These are phyloP conservation scores for Acleris emargana DNA, from an alignment of 2,888 invertebrate species.

Conservation along the genomic window DNA sequence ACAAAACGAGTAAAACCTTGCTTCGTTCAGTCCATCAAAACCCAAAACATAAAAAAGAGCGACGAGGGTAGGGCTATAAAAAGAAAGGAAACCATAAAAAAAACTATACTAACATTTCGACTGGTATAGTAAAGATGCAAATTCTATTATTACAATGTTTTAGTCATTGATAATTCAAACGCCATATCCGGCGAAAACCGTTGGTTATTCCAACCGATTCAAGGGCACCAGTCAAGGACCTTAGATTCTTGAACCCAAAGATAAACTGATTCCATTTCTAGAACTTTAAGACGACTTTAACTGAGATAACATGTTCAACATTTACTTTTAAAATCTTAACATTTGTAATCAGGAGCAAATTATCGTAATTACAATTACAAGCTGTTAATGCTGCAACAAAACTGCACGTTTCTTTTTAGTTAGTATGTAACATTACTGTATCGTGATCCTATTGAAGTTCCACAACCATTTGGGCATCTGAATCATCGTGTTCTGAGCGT, in stretches of 20 bases:
- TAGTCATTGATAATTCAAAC: constrained; percentile 26
- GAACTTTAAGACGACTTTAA: constrained; percentile 20
- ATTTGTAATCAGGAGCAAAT: no score
- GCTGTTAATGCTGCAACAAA: constrained; percentile 1
- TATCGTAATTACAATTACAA: background rate
- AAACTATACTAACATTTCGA: no score
- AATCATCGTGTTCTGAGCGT: constrained; percentile 8
- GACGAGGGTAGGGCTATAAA: no score
- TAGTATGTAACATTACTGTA: background rate
- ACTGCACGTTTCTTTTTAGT: background rate
- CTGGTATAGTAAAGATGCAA: no score
- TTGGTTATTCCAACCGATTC: constrained; percentile 68
- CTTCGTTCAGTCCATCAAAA: no score
- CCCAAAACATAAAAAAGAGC: no score
- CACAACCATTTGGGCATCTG: background rate
- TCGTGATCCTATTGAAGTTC: background rate
- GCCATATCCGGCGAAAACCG: constrained; percentile 47
- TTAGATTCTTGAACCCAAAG: constrained; percentile 74
- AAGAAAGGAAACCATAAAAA: no score
- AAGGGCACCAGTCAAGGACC: constrained; percentile 75
- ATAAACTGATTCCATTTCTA: constrained; percentile 17
- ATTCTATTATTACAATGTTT: no score
- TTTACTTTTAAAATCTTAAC: background rate
- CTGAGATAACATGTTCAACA: background rate
- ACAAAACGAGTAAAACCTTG: no score